These are phyloP conservation scores for Callaeas wilsoni DNA, from an alignment of 2,113 vertebrate genomes.

Conservation along the genomic window DNA sequence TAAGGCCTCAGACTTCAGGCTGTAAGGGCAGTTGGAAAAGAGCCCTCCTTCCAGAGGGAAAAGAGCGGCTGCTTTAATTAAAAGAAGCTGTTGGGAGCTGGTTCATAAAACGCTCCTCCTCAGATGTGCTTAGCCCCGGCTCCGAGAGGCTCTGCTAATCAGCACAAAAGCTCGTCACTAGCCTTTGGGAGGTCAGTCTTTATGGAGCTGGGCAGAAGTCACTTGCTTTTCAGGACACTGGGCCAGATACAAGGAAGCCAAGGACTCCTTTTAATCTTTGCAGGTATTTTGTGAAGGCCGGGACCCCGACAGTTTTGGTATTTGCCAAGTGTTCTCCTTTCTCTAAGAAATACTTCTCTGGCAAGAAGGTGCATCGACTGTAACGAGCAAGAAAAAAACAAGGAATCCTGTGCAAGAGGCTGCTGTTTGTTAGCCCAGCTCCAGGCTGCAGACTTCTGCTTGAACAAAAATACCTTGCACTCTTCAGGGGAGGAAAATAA, in stretches of 20 bases:
- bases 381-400: background rate
- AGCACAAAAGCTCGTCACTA: background rate
- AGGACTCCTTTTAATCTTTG: slow-evolving; percentile 1
- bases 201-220: background rate
- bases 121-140: background rate
- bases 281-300: slow-evolving; percentile 86
- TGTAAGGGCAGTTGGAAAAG: background rate
- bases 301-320: slow-evolving; percentile 82
- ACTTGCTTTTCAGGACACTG: background rate
- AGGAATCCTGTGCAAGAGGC: background rate
- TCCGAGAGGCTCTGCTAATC: background rate
- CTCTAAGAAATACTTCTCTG: slow-evolving; percentile 76
- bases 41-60: background rate
- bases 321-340: slow-evolving; percentile 80
- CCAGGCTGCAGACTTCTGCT: background rate
- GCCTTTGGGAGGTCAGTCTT: background rate
- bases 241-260: background rate
- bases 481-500: background rate
- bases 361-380: slow-evolving; percentile 73
- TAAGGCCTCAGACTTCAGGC: background rate
- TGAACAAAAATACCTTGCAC: background rate
- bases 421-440: background rate
- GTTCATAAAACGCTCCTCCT: background rate
- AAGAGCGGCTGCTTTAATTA: background rate
- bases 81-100: background rate